phyloP scores from a whole-genome alignment of 2,113 vertebrate species.

The Nothoprocta perdicaria region DNA sequence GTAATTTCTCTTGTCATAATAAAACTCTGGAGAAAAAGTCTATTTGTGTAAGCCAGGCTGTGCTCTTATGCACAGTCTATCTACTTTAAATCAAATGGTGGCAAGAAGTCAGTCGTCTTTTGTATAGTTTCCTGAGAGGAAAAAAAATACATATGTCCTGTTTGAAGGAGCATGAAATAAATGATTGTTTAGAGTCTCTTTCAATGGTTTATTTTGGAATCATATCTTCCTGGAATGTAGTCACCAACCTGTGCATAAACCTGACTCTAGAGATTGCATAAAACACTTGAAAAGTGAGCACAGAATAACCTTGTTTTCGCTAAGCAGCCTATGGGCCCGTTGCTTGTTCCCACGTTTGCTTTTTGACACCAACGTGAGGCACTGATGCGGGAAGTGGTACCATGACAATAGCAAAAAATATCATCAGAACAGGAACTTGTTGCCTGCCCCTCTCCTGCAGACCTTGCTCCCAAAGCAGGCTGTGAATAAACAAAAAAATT shows the following conservation, averaged over 20 bases:
- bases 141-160: background rate
- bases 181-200: constrained; percentile 5
- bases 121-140: background rate
- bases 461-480: background rate
- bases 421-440: background rate
- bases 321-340: background rate
- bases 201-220: background rate
- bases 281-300: background rate
- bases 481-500: background rate
- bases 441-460: background rate
- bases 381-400: background rate
- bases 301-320: background rate
- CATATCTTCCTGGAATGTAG: background rate
- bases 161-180: background rate
- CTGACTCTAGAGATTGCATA: background rate
- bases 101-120: background rate
- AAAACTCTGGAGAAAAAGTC: background rate
- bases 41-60: background rate
- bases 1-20: constrained; percentile 47
- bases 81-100: background rate
- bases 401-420: background rate
- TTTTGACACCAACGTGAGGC: background rate
- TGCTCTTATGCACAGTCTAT: background rate
- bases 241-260: background rate
- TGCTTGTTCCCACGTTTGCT: background rate